A percentile compares a stretch with the other conserved stretches of the same genome.
Conservation (phyloP, 2,113 vertebrate genomes). For the Sapajus apella region DNA sequence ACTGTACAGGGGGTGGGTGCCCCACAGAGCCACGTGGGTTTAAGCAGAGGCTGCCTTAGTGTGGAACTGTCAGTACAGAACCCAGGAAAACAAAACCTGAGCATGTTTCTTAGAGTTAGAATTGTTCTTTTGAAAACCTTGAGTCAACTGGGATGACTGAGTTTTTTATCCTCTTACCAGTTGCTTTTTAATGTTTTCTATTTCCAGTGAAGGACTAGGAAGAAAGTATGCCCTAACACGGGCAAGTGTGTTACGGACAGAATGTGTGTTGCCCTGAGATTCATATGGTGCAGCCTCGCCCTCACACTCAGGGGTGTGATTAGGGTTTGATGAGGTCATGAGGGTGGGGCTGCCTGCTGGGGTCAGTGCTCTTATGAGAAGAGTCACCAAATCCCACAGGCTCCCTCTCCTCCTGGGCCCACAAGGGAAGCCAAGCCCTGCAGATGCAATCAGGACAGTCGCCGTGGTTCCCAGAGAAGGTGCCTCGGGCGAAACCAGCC, state of each 20-base stretch:
- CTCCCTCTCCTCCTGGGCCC: too few species aligned
- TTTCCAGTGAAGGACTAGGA: background rate
- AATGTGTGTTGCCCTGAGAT: background rate
- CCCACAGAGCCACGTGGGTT: background rate
- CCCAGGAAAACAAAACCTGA: background rate
- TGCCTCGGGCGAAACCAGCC: fast-evolving
- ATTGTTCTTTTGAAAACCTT: background rate
- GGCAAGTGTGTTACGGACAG: fast-evolving
- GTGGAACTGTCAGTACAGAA: background rate
- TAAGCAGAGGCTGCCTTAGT: background rate
- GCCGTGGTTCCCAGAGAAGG: background rate
- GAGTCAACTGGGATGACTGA: background rate
- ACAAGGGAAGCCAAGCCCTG: fast-evolving
- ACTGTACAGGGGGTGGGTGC: background rate
- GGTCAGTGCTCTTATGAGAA: background rate
- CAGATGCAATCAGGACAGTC: fast-evolving
- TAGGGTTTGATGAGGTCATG: background rate
- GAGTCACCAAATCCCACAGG: too few species aligned
- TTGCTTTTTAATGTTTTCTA: background rate
- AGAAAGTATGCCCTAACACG: background rate
- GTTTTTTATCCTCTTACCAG: background rate
- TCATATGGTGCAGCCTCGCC: background rate
- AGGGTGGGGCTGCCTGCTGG: fast-evolving
- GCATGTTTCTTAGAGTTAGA: background rate
- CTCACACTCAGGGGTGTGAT: background rate